Conservation (phyloP, 2,888 invertebrate species). For the Tipula lateralis region DNA sequence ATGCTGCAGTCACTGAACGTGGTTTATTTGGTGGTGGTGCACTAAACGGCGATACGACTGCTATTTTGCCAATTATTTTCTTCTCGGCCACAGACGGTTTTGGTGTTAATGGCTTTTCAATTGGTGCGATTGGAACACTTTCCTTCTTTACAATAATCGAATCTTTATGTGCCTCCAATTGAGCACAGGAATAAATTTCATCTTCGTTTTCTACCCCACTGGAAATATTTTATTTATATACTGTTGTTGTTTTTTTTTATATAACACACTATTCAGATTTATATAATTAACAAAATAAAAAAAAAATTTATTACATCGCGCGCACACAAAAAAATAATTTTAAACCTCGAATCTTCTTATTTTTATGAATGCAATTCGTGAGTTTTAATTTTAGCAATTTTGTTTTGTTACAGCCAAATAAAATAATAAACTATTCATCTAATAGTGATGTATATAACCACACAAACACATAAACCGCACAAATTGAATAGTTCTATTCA, state of each 20-base stretch:
- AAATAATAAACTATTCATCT: background rate
- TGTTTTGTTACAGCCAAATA: slow-evolving; percentile 27
- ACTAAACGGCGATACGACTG: background rate
- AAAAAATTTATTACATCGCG: background rate
- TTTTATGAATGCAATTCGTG: slow-evolving; percentile 14
- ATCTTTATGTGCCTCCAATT: slow-evolving; percentile 45
- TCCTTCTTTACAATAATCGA: slow-evolving; percentile 33
- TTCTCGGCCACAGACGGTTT: background rate
- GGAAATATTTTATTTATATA: slow-evolving; percentile 33
- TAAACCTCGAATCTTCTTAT: slow-evolving; percentile 26
- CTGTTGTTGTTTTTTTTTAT: slow-evolving; percentile 25
- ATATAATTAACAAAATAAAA: slow-evolving; percentile 27
- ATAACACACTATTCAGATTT: background rate
- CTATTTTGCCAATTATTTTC: background rate
- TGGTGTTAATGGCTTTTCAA: slow-evolving; percentile 30
- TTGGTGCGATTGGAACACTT: background rate
- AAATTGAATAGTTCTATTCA: background rate
- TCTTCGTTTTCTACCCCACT: slow-evolving; percentile 50
- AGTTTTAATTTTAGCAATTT: slow-evolving; percentile 24
- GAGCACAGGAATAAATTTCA: slow-evolving; percentile 50
- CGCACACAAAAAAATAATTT: background rate
- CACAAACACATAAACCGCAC: slow-evolving; percentile 1
- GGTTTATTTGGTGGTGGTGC: slow-evolving; percentile 37
- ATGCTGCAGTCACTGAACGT: slow-evolving; percentile 47
- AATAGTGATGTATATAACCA: background rate